Base-by-base conservation (phyloP, 1,140 invertebrate genomes). In the Cydia strobilella region DNA sequence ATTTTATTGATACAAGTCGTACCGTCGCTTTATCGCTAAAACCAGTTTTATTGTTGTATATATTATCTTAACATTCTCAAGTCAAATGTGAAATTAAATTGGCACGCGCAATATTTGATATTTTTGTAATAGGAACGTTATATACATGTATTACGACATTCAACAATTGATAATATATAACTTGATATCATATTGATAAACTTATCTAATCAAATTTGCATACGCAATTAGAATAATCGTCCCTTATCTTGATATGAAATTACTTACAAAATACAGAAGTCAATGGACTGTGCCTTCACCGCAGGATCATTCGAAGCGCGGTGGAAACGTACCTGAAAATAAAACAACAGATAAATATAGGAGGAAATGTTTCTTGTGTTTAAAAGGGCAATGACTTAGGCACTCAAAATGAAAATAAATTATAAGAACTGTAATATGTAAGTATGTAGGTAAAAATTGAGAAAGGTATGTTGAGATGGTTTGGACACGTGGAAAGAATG, bases 171-270 rank as follows among this genome's bases (percentile, higher is more conserved):
- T 15, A 48, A 48, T 13, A 15, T 48, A 59, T 45, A 45, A 45
- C 25, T 18, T 35, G 65, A 69, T 69, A 69, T 35, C n/a, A 27
- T 10, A 10, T 42, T 35, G 35, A 69, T 69, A 69, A 39, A 69
- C 3, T 9, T 69, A 69, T 69, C 65, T 69, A 69, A 69, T 69
- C 65, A 35, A 39, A 69, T 69, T 69, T 39, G 65, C 65, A 69
- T 69, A 42, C 65, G 9, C 27, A 65, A 15, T 35, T 0, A 3
- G 7, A 69, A 6, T 31, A 69, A 69, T 69, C 15, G 3, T 31
- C 27, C 63, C 3, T 66, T 31, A 1, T 3, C 6, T 35, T 31
- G 25, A 66, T 31, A 66, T 66, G 27, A 25, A 15, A 69, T 25
- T 35, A 66, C 65, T 69, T 69, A 69, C 65, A 66, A 27, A 18